These are phyloP conservation scores for Nomada lathburiana DNA, from an alignment of 2,888 invertebrate genomes.

Conservation along the genomic window DNA sequence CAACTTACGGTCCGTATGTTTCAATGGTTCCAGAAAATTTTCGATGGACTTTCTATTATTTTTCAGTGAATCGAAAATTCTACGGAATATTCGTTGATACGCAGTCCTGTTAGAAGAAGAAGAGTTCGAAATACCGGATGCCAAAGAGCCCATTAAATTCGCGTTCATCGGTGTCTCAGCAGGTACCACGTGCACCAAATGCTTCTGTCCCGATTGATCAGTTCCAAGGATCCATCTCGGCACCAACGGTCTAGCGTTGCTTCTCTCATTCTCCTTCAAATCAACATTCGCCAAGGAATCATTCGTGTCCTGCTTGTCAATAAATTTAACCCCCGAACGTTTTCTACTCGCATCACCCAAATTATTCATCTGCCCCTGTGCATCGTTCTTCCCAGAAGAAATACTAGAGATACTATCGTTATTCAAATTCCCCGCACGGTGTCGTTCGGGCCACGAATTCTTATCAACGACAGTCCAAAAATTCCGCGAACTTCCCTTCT, in stretches of 20 bases:
- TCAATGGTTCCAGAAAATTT: conserved; percentile 62
- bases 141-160: neutral
- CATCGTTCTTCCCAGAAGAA: neutral
- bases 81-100: conserved; percentile 65
- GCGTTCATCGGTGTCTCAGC: conserved; percentile 34
- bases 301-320: conserved; percentile 9
- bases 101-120: conserved; percentile 27
- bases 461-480: conserved; percentile 34
- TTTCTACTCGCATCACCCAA: conserved; percentile 13
- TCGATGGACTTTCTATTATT: conserved; percentile 72
- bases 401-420: neutral
- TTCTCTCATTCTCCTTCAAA: neutral
- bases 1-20: conserved; percentile 9
- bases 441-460: conserved; percentile 15
- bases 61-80: conserved; percentile 71
- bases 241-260: conserved; percentile 25
- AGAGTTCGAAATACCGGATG: neutral
- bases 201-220: conserved; percentile 75
- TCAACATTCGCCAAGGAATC: neutral
- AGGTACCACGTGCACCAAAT: conserved; percentile 76
- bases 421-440: neutral
- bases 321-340: neutral
- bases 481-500: conserved; percentile 2
- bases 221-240: conserved; percentile 75
- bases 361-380: neutral